Conservation (phyloP, 1,140 invertebrate species). For the Drosophila hydei region DNA sequence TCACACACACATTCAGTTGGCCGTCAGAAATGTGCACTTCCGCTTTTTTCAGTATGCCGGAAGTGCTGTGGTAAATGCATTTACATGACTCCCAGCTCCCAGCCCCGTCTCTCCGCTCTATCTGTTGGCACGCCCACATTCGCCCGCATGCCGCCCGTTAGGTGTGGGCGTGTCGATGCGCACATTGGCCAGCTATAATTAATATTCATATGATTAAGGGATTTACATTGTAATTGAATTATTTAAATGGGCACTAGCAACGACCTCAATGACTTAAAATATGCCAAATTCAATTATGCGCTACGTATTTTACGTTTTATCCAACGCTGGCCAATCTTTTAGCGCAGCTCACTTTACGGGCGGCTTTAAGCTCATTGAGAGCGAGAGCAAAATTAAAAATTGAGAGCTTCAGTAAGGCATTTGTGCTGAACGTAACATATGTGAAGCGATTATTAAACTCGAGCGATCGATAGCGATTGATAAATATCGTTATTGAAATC, state of each 20-base stretch:
- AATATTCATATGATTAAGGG: constrained; percentile 79
- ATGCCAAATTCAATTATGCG: constrained; percentile 22
- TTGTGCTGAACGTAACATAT: too few relatives aligned
- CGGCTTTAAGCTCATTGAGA: not conserved
- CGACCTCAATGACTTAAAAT: constrained; percentile 12
- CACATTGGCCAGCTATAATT: constrained; percentile 62
- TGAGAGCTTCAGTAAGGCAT: too few relatives aligned
- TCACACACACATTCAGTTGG: constrained; percentile 11
- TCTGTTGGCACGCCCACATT: constrained; percentile 4
- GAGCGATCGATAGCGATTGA: too few relatives aligned
- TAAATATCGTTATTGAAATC: too few relatives aligned
- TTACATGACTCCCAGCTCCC: constrained; percentile 53
- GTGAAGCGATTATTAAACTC: too few relatives aligned
- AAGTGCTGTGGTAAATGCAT: constrained; percentile 75
- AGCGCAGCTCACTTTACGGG: not conserved
- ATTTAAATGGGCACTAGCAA: constrained; percentile 36
- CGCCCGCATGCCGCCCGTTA: not conserved
- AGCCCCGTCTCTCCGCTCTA: constrained; percentile 4
- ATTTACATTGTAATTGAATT: constrained; percentile 76
- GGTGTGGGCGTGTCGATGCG: constrained; percentile 5
- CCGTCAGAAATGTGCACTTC: constrained; percentile 70
- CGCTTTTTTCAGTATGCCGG: constrained; percentile 63
- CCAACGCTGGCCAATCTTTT: constrained; percentile 3
- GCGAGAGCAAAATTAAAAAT: too few relatives aligned
- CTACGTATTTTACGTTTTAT: constrained; percentile 4